Base-by-base conservation (phyloP, 2,113 vertebrate species). In the Daboia siamensis region DNA sequence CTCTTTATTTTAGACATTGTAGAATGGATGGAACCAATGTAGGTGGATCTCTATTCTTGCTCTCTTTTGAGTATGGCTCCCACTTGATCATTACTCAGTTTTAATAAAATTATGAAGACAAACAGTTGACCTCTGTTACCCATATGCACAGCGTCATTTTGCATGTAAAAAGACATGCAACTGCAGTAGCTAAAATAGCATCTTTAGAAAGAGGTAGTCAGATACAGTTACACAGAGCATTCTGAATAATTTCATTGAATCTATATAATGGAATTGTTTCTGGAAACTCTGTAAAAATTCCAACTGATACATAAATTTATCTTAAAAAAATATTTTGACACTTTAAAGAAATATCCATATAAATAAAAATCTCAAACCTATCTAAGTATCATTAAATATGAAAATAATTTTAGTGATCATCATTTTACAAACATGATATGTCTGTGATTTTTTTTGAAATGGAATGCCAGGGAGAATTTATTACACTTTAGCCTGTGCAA, bases 371-470 rank as follows among this genome's bases (percentile, higher is more conserved):
- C 88, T 61, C 85, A 91, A 23, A 86, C 52, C 91, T 94, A 93
- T 59, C 44, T 92, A 0, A 33, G 56, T 85, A 21, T 90, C 6
- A 55, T 23, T 91, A 90, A 87, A 91, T 90, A 57, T 20, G 33
- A 80, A 80, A 80, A 39, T 80, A 39, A 80, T 80, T 80, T 39
- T 80, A 80, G 69, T 39, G 1, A 17, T 91, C 74, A 26, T 3
- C 15, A 10, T n/a, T 1, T 92, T 52, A 57, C 29, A n/a, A 61
- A 69, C 13, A 69, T 33, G 4, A 15, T 33, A 69, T 69, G 84
- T 93, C 89, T 59, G 1, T 23, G 23, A 26, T 87, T 56, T 90
- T 90, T 39, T 26, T 91, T 94, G 55, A 92, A 93, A 93, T 4
- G 0, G 80, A 26, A 86, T 64, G 54, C 57, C 52, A 21, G 9